Evolutionary conservation across 2,113 vertebrate genomes (phyloP).

Genomic region (Psephotus haematonotus): DNA sequence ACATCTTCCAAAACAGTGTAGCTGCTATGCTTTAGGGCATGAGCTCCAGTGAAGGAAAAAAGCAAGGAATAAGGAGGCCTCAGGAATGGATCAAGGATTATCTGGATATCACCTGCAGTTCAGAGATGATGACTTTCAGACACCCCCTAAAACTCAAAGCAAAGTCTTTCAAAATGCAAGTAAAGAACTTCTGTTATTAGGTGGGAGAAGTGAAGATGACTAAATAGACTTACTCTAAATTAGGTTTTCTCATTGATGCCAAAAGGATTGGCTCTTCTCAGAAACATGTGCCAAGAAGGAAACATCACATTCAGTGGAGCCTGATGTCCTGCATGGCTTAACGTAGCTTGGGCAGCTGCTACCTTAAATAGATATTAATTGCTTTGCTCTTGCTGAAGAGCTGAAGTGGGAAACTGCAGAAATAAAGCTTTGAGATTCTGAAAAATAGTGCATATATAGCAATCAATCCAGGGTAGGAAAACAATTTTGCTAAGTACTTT

Average conservation of each 20-base stretch:
- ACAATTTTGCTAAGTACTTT: background rate
- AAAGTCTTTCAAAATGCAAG: background rate
- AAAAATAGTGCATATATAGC: background rate
- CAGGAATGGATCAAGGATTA: background rate
- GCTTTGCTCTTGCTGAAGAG: background rate
- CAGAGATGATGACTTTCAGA: background rate
- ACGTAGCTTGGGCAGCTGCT: background rate
- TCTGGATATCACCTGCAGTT: background rate
- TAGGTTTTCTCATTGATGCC: background rate
- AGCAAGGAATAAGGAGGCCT: background rate
- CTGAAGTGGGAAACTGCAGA: background rate
- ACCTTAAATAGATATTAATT: background rate
- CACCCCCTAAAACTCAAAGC: background rate
- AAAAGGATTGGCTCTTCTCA: background rate
- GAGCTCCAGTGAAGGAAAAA: background rate
- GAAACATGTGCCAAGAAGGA: background rate
- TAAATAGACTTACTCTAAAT: background rate
- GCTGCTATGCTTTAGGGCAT: background rate
- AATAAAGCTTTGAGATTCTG: background rate
- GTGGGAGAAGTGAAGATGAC: background rate
- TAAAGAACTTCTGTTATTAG: background rate
- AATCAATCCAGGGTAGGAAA: background rate
- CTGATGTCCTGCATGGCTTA: background rate
- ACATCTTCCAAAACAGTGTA: background rate
- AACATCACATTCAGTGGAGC: background rate